Evolutionary conservation across 1,140 invertebrate genomes (phyloP), one percentile per base, ranked within the genome.

Genomic region (Ceratosolen fusciceps): DNA sequence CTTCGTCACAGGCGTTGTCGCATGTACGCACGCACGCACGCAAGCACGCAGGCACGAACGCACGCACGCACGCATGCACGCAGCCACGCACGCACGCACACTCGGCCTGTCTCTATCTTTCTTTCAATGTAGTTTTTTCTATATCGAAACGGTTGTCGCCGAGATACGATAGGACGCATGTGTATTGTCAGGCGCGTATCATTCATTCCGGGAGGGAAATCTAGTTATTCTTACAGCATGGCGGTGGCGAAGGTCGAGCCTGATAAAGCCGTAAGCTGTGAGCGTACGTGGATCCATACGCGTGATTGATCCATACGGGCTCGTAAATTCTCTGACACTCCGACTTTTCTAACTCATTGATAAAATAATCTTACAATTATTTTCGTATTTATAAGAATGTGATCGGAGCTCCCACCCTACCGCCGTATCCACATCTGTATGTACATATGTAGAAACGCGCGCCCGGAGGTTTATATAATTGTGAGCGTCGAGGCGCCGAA

Each of bases 151-250:
- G 1, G 37, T n/a, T 62, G 31, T 31, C 14, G 60, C n/a, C 21
- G 60, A 37, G 60, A 65, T 37, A 31, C 31, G 60, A 65, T 65
- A 65, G 31, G 60, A 37, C 19, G 31, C 31, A 65, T 65, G 21
- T 37, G 34, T 65, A 65, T 65, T 65, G 34, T 65, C 34, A 65
- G 34, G 9, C n/a, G n/a, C n/a, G n/a, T n/a, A n/a, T n/a, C 10
- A 65, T 65, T 24, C 37, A 65, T 65, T 65, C 16, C 34, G 60
- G 16, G 34, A 65, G 31, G 34, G 31, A 65, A 65, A 65, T 37
- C 60, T 37, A 65, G 34, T 24, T 37, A 65, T 65, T 65, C 34
- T 65, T 65, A 65, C 21, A 37, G 60, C n/a, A 21, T 21, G 60
- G 10, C 34, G n/a, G 31, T 65, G 34, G 19, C 60, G 60, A 65